Evolutionary conservation across 2,888 invertebrate species (phyloP).

Genomic region (Patella pellucida): DNA sequence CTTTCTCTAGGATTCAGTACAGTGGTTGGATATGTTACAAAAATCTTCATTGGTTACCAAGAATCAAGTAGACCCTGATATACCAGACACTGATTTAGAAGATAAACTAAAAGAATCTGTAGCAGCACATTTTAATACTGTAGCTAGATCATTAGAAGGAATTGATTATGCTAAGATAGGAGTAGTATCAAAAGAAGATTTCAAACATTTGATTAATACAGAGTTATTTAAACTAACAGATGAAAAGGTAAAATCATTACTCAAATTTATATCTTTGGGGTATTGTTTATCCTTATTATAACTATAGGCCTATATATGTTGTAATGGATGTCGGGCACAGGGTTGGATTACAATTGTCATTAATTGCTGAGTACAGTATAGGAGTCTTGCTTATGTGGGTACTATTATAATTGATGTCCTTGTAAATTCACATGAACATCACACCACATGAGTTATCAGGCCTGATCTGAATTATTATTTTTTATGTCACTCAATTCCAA

Average conservation of each 20-base stretch:
- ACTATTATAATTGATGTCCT: too few relatives aligned
- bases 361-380: too few relatives aligned
- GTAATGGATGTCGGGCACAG: not conserved
- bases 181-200: constrained; percentile 56
- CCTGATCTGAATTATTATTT: too few relatives aligned
- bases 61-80: constrained; percentile 34
- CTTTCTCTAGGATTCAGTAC: too few relatives aligned
- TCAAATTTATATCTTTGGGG: not conserved
- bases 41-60: constrained; percentile 27
- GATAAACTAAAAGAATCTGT: constrained; percentile 61
- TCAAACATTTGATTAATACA: constrained; percentile 53
- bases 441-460: too few relatives aligned
- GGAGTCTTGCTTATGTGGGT: too few relatives aligned
- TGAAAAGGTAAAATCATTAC: constrained; percentile 57
- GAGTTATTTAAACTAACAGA: constrained; percentile 55
- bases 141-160: constrained; percentile 57
- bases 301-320: not conserved
- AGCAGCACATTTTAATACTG: constrained; percentile 48
- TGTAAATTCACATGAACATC: too few relatives aligned
- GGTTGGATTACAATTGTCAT: too few relatives aligned
- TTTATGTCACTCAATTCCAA: too few relatives aligned
- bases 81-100: constrained; percentile 55
- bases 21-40: constrained; percentile 52
- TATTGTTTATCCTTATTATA: not conserved
- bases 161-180: constrained; percentile 67